These are phyloP conservation scores for Belonocnema kinseyi DNA, from an alignment of 1,140 invertebrate genomes.

Conservation along the genomic window DNA sequence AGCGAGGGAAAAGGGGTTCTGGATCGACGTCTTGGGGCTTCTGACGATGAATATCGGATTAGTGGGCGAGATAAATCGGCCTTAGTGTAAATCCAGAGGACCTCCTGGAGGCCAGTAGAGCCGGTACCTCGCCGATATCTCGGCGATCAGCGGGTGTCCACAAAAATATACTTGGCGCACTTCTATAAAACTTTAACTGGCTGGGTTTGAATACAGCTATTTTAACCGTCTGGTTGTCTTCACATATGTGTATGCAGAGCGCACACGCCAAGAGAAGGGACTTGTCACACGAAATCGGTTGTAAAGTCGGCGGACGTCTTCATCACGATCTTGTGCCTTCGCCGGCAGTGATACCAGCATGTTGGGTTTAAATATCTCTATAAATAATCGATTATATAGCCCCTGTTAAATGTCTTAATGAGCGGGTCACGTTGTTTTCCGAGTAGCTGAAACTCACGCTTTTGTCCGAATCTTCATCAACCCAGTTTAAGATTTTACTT, in stretches of 20 bases:
- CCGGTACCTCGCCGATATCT: conserved; percentile 9
- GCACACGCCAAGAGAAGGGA: conserved; percentile 20
- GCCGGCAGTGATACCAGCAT: conserved; percentile 3
- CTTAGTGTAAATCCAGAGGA: conserved; percentile 36
- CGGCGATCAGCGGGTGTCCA: conserved; percentile 59
- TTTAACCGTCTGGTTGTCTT: too few relatives aligned
- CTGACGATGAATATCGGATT: background rate
- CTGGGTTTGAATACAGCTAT: too few relatives aligned
- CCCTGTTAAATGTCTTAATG: conserved; percentile 66
- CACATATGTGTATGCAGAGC: conserved; percentile 2
- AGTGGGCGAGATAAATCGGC: conserved; percentile 21
- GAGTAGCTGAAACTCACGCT: conserved; percentile 33
- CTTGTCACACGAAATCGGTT: conserved; percentile 36
- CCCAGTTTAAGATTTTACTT: too few relatives aligned
- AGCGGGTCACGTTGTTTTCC: conserved; percentile 54
- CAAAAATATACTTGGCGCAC: conserved; percentile 48
- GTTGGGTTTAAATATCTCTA: conserved; percentile 58
- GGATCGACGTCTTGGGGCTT: background rate
- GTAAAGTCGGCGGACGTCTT: conserved; percentile 58
- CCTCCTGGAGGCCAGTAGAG: conserved; percentile 48
- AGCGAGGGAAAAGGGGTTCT: background rate
- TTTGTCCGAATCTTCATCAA: too few relatives aligned
- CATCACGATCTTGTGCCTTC: conserved; percentile 49
- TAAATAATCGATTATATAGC: conserved; percentile 70
- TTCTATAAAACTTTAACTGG: conserved; percentile 47